Base-by-base conservation (phyloP, 2,797 vertebrate genomes). In the Intellagama lesueurii region DNA sequence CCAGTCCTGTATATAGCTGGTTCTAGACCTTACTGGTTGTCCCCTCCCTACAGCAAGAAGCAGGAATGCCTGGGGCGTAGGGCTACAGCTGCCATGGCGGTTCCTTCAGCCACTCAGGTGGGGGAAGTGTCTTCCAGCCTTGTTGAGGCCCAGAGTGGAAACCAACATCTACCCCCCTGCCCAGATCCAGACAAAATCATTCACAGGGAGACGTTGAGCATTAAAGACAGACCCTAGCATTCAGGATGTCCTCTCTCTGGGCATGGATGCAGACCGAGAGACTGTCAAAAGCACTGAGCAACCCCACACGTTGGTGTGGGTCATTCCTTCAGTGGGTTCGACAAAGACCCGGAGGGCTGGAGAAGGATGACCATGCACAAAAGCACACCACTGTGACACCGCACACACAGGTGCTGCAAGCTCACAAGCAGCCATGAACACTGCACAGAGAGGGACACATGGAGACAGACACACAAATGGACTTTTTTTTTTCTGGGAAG, bases 381-480 rank as follows among this genome's bases (percentile, higher is more conserved):
- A 81, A 35, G 49, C 73, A 87, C 76, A 47, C 44, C 30, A 0
- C 11, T 24, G n/a, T 30, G 40, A 35, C 26, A 0, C 47, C 11
- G 66, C 73, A 86, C 17, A 26, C 72, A 70, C 17, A 2, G 19
- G 11, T 11, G 3, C 90, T 0, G 8, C 83, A 28, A 7, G 26
- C 8, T 78, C 70, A 79, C 70, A 56, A 8, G 16, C 81, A 92
- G 0, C 0, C 66, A 88, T 26, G 75, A 88, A 26, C 66, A 85
- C 87, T 17, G 91, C 44, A 49, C 77, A 86, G 68, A 79, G 77
- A 88, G n/a, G 87, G 90, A 92, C 28, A 32, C 47, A 87, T 76
- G 73, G 14, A 60, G 7, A 81, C 19, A 66, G 47, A 6, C 60
- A 52, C 88, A 52, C 75, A 30, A 0, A 75, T 32, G 5, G 7